Conservation (phyloP, 2,888 invertebrate species). For the Agapostemon virescens region DNA sequence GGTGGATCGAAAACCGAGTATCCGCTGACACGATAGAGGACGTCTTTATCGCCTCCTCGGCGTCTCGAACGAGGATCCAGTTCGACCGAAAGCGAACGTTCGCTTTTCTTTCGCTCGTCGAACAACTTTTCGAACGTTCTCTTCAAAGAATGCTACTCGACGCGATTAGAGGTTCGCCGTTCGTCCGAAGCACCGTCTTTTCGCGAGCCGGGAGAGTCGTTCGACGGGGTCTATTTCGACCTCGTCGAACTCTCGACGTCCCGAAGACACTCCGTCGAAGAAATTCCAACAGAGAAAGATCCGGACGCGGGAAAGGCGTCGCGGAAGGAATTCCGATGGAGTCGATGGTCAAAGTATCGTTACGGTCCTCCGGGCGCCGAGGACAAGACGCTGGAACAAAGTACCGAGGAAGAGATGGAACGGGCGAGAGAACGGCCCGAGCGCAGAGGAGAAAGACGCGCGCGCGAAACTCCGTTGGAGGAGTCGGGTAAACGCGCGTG, state of each 20-base stretch:
- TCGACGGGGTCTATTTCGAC: background rate
- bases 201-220: background rate
- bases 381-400: background rate
- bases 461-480: background rate
- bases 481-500: background rate
- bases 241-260: background rate
- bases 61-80: too few species aligned
- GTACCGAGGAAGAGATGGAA: background rate
- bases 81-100: background rate
- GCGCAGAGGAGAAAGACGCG: background rate
- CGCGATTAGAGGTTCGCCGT: background rate
- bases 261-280: background rate
- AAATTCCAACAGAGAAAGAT: background rate
- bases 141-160: background rate
- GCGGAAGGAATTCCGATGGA: background rate
- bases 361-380: background rate
- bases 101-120: background rate
- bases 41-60: constrained; percentile 5
- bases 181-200: background rate
- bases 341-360: background rate
- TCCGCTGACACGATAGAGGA: constrained; percentile 5
- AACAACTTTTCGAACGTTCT: background rate
- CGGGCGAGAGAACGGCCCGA: background rate
- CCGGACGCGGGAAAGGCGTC: background rate
- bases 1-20: background rate